phyloP scores from a whole-genome alignment of 2,888 invertebrate species.

The Himalopsyche anomala region DNA sequence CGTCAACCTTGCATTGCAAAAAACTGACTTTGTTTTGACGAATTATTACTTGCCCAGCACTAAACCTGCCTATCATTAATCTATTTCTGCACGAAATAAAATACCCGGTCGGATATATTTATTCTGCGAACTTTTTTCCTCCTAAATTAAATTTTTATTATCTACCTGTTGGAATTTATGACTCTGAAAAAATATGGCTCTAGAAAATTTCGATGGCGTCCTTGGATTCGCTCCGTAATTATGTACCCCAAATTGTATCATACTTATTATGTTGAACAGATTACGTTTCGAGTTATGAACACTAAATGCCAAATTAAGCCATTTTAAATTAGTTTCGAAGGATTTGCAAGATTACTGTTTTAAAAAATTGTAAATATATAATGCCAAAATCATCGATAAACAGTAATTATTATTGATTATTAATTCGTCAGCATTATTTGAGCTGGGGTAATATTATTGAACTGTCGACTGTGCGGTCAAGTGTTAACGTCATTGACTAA shows the following conservation, averaged over 20 bases:
- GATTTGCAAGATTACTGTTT: too few relatives aligned
- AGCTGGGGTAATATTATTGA: too few relatives aligned
- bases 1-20: constrained; percentile 11
- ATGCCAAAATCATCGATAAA: too few relatives aligned
- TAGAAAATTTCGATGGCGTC: not conserved
- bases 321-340: too few relatives aligned
- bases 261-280: not conserved
- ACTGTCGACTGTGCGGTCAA: too few relatives aligned
- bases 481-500: too few relatives aligned
- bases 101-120: not conserved
- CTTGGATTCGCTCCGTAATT: not conserved
- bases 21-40: constrained; percentile 32
- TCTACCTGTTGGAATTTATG: constrained; percentile 4
- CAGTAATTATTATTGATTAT: too few relatives aligned
- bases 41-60: constrained; percentile 9
- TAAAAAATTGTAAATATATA: too few relatives aligned
- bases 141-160: not conserved
- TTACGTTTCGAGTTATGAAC: too few relatives aligned
- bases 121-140: constrained; percentile 10
- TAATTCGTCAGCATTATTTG: too few relatives aligned
- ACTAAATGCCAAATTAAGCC: too few relatives aligned
- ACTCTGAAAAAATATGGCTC: not conserved
- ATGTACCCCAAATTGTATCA: not conserved
- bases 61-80: not conserved
- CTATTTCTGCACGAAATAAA: not conserved